A percentile compares a stretch with the other conserved stretches of the same genome.
Evolutionary conservation across 1,140 invertebrate species (phyloP).

Genomic region (Lucilia sericata): DNA sequence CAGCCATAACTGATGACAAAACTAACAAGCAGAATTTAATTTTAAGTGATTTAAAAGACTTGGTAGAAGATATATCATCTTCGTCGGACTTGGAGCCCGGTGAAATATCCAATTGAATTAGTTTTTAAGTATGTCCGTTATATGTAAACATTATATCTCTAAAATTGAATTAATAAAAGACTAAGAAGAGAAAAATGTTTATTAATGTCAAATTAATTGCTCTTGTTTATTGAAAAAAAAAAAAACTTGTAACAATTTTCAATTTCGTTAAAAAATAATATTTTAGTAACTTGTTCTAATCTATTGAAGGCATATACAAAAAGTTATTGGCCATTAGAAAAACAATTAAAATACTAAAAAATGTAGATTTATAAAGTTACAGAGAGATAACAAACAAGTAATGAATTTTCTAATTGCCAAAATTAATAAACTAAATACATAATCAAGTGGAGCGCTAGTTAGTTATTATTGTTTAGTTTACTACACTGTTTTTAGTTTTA

Average conservation of each 20-base stretch:
- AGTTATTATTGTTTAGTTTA: background rate
- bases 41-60: conserved; percentile 48
- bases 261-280: background rate
- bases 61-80: conserved; percentile 50
- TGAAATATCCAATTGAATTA: conserved; percentile 39
- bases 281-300: background rate
- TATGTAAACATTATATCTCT: background rate
- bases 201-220: background rate
- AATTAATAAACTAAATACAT: background rate
- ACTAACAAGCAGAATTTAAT: background rate
- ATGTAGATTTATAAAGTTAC: background rate
- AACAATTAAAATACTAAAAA: background rate
- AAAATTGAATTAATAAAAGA: background rate
- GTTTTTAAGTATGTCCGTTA: background rate
- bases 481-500: too few relatives aligned
- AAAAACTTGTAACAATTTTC: background rate
- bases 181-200: background rate
- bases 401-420: conserved; percentile 2
- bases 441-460: background rate
- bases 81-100: conserved; percentile 49
- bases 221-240: background rate
- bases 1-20: background rate
- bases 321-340: background rate
- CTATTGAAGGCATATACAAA: background rate
- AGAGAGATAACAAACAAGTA: background rate